Base-by-base conservation (phyloP, 2,797 vertebrate species). In the Pachyuromys duprasi region DNA sequence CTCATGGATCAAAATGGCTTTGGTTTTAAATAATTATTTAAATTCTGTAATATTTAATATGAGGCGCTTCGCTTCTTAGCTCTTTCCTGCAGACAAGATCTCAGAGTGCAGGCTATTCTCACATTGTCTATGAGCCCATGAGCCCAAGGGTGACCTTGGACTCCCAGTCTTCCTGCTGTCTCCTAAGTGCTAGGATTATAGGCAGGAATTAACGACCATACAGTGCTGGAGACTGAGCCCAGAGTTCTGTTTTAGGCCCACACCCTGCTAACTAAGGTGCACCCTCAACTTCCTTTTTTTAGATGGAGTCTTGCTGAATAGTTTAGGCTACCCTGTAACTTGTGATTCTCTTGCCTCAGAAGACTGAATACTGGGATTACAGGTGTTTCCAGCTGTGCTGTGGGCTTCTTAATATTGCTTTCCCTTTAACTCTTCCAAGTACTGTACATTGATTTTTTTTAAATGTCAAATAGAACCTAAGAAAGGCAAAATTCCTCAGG, bases 401-500 rank as follows among this genome's bases (percentile, higher is more conserved):
- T 39, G 18, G 31, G 42, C 31, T 86, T 36, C 76, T 94, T 91
- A 67, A 91, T 13, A 8, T n/a, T 89, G 15, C 89, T 14, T 76
- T 67, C 22, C 92, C n/a, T 86, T 89, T n/a, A 82, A 70, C 57
- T 86, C 78, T 86, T 93, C 36, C 39, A 72, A 24, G 83, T 63
- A 26, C 62, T 94, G 79, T 90, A 63, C 72, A 86, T 80, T 88
- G 26, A 39, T 82, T 91, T 88, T 78, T 88, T 82, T 79, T 6
- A 33, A 45, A 60, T 49, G 39, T 80, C 65, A 88, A 53, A 79
- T 79, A 49, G 36, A 84, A 76, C 55, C 76, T 94, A 17, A 94
- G 62, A 76, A 93, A 93, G 70, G 53, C 67, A 72, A 84, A 88
- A 70, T 92, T 95, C 87, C 62, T 80, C 69, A 72, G 76, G 49